Conservation (phyloP, 2,888 invertebrate genomes). For the Poecilus cupreus region DNA sequence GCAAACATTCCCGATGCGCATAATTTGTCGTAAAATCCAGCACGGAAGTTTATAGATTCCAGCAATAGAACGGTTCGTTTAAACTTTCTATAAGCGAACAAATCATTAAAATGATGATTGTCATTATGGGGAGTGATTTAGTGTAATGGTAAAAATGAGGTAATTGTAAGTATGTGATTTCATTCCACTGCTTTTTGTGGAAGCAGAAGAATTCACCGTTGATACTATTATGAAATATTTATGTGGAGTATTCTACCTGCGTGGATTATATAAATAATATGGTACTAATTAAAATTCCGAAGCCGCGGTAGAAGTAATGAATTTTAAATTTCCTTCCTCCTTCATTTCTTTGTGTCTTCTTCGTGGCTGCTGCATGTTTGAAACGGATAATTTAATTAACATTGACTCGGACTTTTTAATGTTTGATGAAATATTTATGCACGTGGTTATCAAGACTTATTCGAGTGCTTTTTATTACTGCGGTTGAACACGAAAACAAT, state of each 20-base stretch:
- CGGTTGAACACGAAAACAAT: slow-evolving; percentile 30
- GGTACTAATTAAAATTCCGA: slow-evolving; percentile 27
- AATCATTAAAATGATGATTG: neutral
- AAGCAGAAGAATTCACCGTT: neutral
- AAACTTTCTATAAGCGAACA: too few relatives aligned
- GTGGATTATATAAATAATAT: slow-evolving; percentile 12
- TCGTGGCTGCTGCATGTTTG: slow-evolving; percentile 12
- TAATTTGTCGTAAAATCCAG: too few relatives aligned
- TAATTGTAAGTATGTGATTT: neutral
- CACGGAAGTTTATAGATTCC: too few relatives aligned
- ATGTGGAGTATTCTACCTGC: neutral
- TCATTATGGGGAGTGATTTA: neutral
- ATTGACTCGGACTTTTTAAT: slow-evolving; percentile 27
- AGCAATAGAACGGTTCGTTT: too few relatives aligned
- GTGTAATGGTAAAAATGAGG: neutral
- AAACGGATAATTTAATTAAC: slow-evolving; percentile 40
- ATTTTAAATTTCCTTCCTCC: slow-evolving; percentile 12
- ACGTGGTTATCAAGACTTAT: slow-evolving; percentile 28
- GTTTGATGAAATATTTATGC: slow-evolving; percentile 41
- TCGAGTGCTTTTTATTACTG: slow-evolving; percentile 21
- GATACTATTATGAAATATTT: slow-evolving; percentile 24
- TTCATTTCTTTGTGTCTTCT: slow-evolving; percentile 8
- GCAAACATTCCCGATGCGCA: too few relatives aligned
- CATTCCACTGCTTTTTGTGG: slow-evolving; percentile 1
- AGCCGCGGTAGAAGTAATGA: neutral